Evolutionary conservation across 2,888 invertebrate species (phyloP).

Genomic region (Nycteola revayana): DNA sequence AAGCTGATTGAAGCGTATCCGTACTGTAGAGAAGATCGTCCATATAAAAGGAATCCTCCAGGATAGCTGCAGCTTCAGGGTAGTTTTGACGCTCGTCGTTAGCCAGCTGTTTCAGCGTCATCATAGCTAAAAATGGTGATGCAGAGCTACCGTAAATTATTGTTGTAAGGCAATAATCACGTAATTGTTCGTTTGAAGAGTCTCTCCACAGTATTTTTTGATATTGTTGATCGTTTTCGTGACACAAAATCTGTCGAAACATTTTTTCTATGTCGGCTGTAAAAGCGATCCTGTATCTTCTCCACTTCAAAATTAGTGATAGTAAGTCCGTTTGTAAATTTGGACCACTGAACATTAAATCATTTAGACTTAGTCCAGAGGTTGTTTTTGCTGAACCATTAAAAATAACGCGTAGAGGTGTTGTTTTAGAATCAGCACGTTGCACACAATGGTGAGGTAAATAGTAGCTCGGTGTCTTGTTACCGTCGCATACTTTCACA

Average conservation of each 20-base stretch:
- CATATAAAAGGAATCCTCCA: neutral
- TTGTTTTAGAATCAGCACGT: no score
- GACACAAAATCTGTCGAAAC: neutral
- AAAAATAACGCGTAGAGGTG: no score
- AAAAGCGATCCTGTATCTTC: neutral
- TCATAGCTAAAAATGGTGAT: neutral
- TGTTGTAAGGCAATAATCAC: neutral
- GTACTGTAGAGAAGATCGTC: neutral
- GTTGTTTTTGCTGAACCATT: no score
- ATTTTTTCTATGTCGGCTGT: neutral
- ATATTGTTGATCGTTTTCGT: neutral
- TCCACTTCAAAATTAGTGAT: no score
- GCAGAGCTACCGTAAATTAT: neutral
- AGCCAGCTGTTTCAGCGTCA: neutral
- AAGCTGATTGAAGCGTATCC: no score
- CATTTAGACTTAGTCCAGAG: no score
- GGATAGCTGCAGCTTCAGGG: neutral
- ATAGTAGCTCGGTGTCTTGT: no score
- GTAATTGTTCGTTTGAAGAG: neutral
- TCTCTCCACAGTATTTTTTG: neutral
- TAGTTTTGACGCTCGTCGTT: neutral
- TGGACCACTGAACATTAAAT: no score
- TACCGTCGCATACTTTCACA: no score
- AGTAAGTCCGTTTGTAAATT: no score
- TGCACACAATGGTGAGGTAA: no score